phyloP scores from a whole-genome alignment of 2,113 vertebrate species.

The Mustela nigripes region DNA sequence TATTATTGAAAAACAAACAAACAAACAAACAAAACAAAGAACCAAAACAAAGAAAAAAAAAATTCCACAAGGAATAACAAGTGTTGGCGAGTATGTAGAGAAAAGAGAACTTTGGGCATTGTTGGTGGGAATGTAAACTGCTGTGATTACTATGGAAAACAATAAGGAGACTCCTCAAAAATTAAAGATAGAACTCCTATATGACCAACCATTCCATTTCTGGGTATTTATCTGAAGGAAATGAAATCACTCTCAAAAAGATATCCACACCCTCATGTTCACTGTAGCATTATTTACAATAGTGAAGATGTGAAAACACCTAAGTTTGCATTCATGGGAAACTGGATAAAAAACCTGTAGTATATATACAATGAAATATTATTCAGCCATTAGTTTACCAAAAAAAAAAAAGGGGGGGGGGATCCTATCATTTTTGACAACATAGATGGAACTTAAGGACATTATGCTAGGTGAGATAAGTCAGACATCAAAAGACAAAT shows the following conservation, averaged over 20 bases:
- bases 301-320: background rate
- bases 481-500: background rate
- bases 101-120: background rate
- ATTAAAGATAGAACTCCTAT: background rate
- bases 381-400: background rate
- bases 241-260: background rate
- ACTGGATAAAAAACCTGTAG: background rate
- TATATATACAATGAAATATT: background rate
- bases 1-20: background rate
- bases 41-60: background rate
- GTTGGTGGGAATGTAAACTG: background rate
- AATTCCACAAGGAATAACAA: background rate
- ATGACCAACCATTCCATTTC: background rate
- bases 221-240: background rate
- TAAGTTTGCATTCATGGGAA: background rate
- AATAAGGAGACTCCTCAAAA: background rate
- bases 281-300: background rate
- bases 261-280: background rate
- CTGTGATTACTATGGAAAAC: background rate
- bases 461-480: background rate
- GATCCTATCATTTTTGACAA: background rate
- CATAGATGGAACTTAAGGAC: background rate
- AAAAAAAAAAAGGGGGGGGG: background rate
- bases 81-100: background rate
- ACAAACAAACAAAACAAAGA: background rate